phyloP scores from a whole-genome alignment of 2,888 invertebrate species.

The Charanyca ferruginea region DNA sequence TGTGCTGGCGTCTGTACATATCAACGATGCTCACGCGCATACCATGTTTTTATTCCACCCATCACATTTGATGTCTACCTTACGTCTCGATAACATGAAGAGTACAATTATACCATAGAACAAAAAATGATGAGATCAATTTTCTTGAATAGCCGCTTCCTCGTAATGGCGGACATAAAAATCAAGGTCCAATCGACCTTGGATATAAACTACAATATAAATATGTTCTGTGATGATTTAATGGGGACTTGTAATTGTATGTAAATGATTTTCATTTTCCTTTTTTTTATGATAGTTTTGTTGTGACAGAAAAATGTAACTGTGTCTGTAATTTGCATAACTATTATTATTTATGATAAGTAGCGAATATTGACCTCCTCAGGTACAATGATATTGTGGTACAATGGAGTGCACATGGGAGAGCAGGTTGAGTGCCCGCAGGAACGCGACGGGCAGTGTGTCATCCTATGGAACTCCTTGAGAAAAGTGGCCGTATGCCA shows the following conservation, averaged over 20 bases:
- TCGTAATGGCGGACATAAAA: constrained; percentile 54
- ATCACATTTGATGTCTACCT: constrained; percentile 27
- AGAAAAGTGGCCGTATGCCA: no score
- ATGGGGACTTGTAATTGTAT: constrained; percentile 25
- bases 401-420: no score
- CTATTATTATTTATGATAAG: neutral
- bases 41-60: constrained; percentile 10
- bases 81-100: constrained; percentile 34
- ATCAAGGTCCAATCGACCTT: constrained; percentile 62
- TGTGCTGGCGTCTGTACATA: no score
- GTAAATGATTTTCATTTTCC: constrained; percentile 40
- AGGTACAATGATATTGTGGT: no score
- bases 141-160: constrained; percentile 63
- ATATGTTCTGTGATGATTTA: constrained; percentile 27
- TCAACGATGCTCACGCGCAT: no score
- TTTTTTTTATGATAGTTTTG: constrained; percentile 18
- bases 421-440: no score
- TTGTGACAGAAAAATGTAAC: constrained; percentile 2
- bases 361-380: no score
- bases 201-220: constrained; percentile 10
- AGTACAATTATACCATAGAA: constrained; percentile 49
- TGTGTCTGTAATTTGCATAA: neutral
- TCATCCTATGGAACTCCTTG: no score
- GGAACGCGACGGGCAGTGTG: no score
- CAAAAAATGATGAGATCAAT: constrained; percentile 55